These are phyloP conservation scores for Pachypanchax playfairii DNA, from an alignment of 2,113 vertebrate species.

Conservation along the genomic window DNA sequence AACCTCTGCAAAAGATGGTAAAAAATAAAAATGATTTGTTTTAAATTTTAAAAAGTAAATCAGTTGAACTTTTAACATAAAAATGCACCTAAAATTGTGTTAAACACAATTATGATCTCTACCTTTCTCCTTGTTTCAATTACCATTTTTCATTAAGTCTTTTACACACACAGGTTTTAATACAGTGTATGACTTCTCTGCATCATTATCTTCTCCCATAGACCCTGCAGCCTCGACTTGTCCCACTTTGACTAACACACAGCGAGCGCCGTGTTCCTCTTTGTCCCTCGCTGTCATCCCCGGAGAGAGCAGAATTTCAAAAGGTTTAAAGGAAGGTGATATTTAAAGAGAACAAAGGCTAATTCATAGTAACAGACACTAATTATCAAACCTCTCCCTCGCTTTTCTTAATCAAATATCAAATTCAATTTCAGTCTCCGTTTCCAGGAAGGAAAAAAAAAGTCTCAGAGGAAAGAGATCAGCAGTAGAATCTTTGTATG, in stretches of 20 bases:
- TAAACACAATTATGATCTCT: slow-evolving; percentile 67
- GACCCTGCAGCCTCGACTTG: slow-evolving; percentile 61
- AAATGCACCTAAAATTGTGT: too few relatives aligned
- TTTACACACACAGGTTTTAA: slow-evolving; percentile 37
- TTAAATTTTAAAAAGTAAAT: slow-evolving; percentile 41
- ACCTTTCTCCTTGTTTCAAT: slow-evolving; percentile 77
- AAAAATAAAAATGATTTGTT: too few relatives aligned
- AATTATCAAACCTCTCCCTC: neutral
- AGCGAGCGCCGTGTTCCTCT: slow-evolving; percentile 13
- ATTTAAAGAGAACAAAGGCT: neutral
- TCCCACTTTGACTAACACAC: slow-evolving; percentile 61
- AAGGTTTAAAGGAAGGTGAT: slow-evolving; percentile 26
- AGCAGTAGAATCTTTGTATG: too few relatives aligned
- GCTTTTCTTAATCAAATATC: neutral
- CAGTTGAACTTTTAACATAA: slow-evolving; percentile 78
- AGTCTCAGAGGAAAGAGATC: too few relatives aligned
- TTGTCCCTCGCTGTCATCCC: slow-evolving; percentile 28
- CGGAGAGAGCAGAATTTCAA: slow-evolving; percentile 18
- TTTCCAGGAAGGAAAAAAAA: neutral
- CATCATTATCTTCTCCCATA: slow-evolving; percentile 56
- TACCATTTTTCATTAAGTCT: slow-evolving; percentile 78
- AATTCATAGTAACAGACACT: neutral
- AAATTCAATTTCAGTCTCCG: neutral
- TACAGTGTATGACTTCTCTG: slow-evolving; percentile 66
- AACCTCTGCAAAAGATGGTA: too few relatives aligned